Base-by-base conservation (phyloP, 1,140 invertebrate species). In the Rhagoletis zephyria region DNA sequence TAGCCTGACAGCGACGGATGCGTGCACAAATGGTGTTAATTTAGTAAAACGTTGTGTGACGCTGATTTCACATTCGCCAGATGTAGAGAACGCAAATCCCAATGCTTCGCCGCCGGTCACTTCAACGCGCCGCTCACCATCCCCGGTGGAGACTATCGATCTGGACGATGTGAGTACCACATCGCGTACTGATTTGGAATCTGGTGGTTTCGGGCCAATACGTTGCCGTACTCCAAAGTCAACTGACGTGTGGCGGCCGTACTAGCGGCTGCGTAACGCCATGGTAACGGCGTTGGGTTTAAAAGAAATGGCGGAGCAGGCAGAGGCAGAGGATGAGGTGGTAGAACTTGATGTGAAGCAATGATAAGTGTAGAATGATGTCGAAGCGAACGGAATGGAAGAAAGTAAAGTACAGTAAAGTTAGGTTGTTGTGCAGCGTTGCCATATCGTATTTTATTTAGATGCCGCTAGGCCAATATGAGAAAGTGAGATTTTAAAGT, bases 191-290 rank as follows among this genome's bases (percentile, higher is more conserved):
- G 91, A 88, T 45, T 4, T 81, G 74, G 48, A 48, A 9, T 90
- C 90, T 19, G 90, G 87, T 45, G 87, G 42, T n/a, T 87, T 88
- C 60, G 92, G 92, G 3, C 90, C 92, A 0, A 93, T 93, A 19
- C 89, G 92, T 85, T 90, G 89, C 42, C 89, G 91, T 60, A 93
- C 92, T 7, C 92, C 92, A 4, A 93, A 93, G 65, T 90, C 92
- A 61, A 89, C 90, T 14, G 92, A 93, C 88, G 92, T 93, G 14
- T 93, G 92, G 92, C 91, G 92, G 65, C 92, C 92, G 63, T 93
- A 93, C 90, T 93, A 93, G 91, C 91, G 91, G 90, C 91, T 92
- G 90, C 90, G 90, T 74, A 88, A 87, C 70, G 85, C 87, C 70
- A 88, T 87, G 70, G 87, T 77, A 19, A 86, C 86, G 87, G 87